Evolutionary conservation across 2,797 vertebrate genomes (phyloP), one percentile per base, ranked within the genome.

Genomic region (Mastacembelus armatus): DNA sequence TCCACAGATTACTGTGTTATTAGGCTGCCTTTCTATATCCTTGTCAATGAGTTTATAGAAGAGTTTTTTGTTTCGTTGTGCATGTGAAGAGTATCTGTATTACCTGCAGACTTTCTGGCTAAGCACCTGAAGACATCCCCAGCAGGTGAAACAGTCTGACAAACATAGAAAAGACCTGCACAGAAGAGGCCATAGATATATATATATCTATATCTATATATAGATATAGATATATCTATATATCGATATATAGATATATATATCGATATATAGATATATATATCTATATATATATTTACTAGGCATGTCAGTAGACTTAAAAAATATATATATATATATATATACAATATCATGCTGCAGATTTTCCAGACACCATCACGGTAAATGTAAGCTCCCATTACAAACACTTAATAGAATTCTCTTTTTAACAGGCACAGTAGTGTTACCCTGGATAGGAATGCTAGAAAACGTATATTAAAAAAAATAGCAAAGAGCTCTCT

Each of bases 391-490:
- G 79, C 77, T 90, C 84, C 89, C 87, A 83, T 71, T 88, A 88
- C 78, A 86, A 92, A 91, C 86, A 91, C 69, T 80, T 88, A 79
- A 73, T 90, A 86, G 75, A 86, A 42, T 81, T 91, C 54, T 35
- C 22, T 65, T 66, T 88, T 91, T 66, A 89, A 93, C 88, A 97
- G 96, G 96, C 95, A 97, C 94, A 92, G 94, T 94, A 94, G 94
- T 96, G 92, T 93, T 91, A 94, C 89, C 93, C 93, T 93, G 92
- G 91, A 88, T 89, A 95, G 92, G 82, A 95, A 92, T 85, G 91
- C 85, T 92, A 92, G 92, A 92, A 93, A 86, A 88, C 70, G 80
- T 84, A 82, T 79, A 80, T 84, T 66, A 84, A 52, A 2, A 21
- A 55, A 64, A 73, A 84, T 40, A 36, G 9, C 39, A 19, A 36